Evolutionary conservation across 2,888 invertebrate genomes (phyloP).

Genomic region (Sclerodermus sp.): DNA sequence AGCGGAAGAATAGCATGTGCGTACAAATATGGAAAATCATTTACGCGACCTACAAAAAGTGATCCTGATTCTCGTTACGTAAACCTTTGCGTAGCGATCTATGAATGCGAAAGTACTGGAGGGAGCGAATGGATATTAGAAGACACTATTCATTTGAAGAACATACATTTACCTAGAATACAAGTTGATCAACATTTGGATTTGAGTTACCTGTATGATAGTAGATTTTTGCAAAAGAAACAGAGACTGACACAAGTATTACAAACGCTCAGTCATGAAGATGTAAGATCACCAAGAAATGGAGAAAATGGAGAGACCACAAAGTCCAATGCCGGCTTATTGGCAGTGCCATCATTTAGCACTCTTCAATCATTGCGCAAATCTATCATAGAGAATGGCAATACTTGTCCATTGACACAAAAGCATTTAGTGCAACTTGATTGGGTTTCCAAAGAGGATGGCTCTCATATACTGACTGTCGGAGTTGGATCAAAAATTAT

Average conservation of each 20-base stretch:
- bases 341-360: conserved; percentile 89
- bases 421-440: conserved; percentile 94
- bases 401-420: conserved; percentile 86
- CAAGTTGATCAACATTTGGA: conserved; percentile 82
- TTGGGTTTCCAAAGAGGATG: conserved; percentile 99
- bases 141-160: conserved; percentile 91
- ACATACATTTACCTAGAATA: conserved; percentile 84
- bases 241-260: conserved; percentile 80
- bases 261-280: conserved; percentile 80
- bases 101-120: conserved; percentile 98
- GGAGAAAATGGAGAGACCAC: conserved; percentile 61
- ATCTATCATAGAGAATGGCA: conserved; percentile 89
- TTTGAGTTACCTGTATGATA: conserved; percentile 79
- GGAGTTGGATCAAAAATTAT: conserved; percentile 92
- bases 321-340: conserved; percentile 62
- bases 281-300: conserved; percentile 65
- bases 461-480: conserved; percentile 95
- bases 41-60: conserved; percentile 76
- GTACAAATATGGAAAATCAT: conserved; percentile 90
- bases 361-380: conserved; percentile 84
- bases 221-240: conserved; percentile 78
- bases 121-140: conserved; percentile 93
- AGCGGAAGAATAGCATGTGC: conserved; percentile 97
- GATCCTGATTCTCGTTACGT: conserved; percentile 82
- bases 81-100: conserved; percentile 91